These are phyloP conservation scores for Cairina moschata DNA, from an alignment of 2,113 vertebrate species.

Conservation along the genomic window DNA sequence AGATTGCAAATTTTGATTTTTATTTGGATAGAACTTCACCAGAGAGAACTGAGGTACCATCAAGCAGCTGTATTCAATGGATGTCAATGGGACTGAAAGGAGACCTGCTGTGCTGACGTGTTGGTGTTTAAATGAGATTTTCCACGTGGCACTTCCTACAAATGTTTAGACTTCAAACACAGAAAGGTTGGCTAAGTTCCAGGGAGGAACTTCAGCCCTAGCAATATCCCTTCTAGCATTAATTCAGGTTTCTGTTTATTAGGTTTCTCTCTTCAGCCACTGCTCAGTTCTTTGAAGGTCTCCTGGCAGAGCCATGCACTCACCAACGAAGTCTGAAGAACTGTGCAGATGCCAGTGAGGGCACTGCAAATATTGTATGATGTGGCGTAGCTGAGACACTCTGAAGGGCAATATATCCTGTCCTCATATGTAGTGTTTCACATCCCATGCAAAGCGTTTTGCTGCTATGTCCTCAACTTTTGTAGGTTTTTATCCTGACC, in stretches of 20 bases:
- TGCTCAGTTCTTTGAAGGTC: background rate
- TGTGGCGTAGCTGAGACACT: background rate
- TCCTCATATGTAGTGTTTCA: background rate
- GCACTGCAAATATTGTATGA: accelerated
- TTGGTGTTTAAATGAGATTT: background rate
- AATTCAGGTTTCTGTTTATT: background rate
- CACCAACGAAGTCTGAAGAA: background rate
- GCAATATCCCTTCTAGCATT: background rate
- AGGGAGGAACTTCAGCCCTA: background rate
- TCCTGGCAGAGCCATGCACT: background rate
- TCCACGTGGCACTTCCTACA: background rate
- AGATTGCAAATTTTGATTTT: background rate
- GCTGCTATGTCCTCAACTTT: background rate
- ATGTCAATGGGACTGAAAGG: background rate
- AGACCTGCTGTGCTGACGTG: background rate
- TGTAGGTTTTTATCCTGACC: background rate
- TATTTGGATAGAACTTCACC: background rate
- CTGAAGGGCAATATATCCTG: accelerated
- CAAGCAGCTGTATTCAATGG: background rate
- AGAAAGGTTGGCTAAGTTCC: background rate
- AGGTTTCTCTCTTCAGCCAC: background rate
- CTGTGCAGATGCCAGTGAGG: accelerated
- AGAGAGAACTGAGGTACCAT: background rate
- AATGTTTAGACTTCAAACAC: background rate
- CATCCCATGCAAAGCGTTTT: background rate